Base-by-base conservation (phyloP, 2,797 vertebrate species). In the Pseudopleuronectes americanus region DNA sequence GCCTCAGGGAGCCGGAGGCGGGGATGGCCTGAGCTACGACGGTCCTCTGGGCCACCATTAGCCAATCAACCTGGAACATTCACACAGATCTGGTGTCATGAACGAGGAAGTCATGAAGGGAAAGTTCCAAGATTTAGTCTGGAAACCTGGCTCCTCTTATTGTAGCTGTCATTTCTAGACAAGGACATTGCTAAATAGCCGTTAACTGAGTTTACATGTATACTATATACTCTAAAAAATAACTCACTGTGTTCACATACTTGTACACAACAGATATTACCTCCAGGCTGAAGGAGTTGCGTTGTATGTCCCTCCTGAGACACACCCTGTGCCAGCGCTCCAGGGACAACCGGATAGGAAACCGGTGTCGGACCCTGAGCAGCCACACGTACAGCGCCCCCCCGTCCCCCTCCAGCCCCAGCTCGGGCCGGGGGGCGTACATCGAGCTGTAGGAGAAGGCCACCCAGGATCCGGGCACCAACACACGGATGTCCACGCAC, bases 371-470 rank as follows among this genome's bases (percentile, higher is more conserved):
- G 5, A 94, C 91, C 9, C 89, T 81, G 3, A 93, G 89, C 28
- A 95, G 76, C 94, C 94, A 95, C 3, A 55, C 93, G 0, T 93
- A 92, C 33, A 95, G 74, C 0, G 77, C 84, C 1, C 21, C n/a
- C 0, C 71, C 43, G 6, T 95, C 92, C 0, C 94, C 94, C 78
- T 93, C 90, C 78, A 95, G 84, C 0, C 91, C 93, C 48, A 95
- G 86, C 45, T 91, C 88, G 0, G 92, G 92, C 36, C 22, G 41
- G 0, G 79, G 81, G 2, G 79, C 74, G 0, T 74, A 80, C 19
- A 64, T 57, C 0, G 89, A 86, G 75, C 76, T 86, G 86, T 95
- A 95, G 10, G 91, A 91, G 77, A 94, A 95, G 23, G 93, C 94
- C 58, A 90, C 88, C 94, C 94, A 95, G 28, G 79, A 21, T 5